Percentiles rank a stretch among this genome's conserved stretches.
Conservation (phyloP, 2,888 invertebrate genomes). For the Zaprionus bogoriensis region DNA sequence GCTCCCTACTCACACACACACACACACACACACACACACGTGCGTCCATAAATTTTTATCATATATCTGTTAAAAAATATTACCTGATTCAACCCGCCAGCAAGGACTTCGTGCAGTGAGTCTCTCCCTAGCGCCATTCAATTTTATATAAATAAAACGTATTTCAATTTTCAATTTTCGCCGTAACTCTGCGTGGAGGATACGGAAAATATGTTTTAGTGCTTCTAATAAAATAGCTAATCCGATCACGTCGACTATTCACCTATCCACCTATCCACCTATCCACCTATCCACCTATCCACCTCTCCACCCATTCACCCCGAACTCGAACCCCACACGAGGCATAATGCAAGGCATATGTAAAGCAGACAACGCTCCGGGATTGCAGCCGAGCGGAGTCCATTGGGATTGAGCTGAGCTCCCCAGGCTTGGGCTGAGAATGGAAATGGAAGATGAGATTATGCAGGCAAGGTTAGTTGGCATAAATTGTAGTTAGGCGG, state of each 20-base stretch:
- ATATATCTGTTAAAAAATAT: slow-evolving; percentile 18
- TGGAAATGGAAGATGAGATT: slow-evolving; percentile 7
- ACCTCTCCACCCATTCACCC: background rate
- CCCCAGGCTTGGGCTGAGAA: background rate
- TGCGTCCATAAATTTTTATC: slow-evolving; percentile 65
- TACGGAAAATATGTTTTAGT: slow-evolving; percentile 45
- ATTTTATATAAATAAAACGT: slow-evolving; percentile 67
- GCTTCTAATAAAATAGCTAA: slow-evolving; percentile 75
- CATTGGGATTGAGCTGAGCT: background rate
- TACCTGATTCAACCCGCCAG: background rate
- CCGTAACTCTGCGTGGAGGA: slow-evolving; percentile 5
- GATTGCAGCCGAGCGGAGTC: slow-evolving; percentile 18
- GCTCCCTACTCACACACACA: background rate
- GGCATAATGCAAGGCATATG: slow-evolving; percentile 65
- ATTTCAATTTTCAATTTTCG: slow-evolving; percentile 68
- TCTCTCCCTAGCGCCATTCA: slow-evolving; percentile 47
- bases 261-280: too few relatives aligned
- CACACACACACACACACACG: too few relatives aligned
- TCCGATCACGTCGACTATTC: slow-evolving; percentile 68
- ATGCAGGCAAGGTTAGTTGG: background rate
- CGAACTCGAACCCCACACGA: background rate
- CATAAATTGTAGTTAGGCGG: background rate
- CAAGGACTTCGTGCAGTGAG: background rate
- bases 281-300: too few relatives aligned
- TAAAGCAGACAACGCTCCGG: slow-evolving; percentile 42